Base-by-base conservation (phyloP, 2,888 invertebrate genomes). In the Trichogramma evanescens region DNA sequence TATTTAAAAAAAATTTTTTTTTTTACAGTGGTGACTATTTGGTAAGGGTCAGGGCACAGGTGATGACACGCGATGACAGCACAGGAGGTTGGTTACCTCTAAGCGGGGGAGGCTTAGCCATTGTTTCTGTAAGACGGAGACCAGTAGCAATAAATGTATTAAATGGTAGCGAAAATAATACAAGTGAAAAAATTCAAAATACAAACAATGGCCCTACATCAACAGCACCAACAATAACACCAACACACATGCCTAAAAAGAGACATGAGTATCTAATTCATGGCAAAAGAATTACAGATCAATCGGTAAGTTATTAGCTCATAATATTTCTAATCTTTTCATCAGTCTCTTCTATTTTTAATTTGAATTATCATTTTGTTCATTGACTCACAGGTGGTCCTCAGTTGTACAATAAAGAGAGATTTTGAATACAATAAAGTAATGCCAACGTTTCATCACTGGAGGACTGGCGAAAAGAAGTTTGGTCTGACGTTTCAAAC, bases 361-460 rank as follows among this genome's bases (percentile, higher is more conserved):
- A 50, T 41, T 41, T 41, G 38, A 48, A 61, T 38, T 41, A 43
- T 56, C 10, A 38, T 52, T 44, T 13, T 26, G 2, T 42, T 9
- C 50, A 41, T 55, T 51, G 1, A 56, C 52, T 74, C 76, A 4
- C 80, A 95, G 95, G 89, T 91, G 74, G 93, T 96, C 68, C 84
- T 96, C 68, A 92, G 93, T 80, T 96, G 95, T 84, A 89, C 90
- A 56, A 91, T 96, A 77, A 94, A 94, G 80, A 92, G 93, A 78
- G 95, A 96, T 80, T 92, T 96, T 79, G 91, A 93, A 78, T 96
- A 96, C 83, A 93, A 93, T 81, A 94, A 93, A 83, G 95, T 95
- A 72, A 96, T 95, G 91, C 96, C 97, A 43, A 95, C 95, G 51
- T 97, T 97, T 84, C 95, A 96, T 82, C 96, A 96, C 80, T 97